A percentile compares a stretch with the other conserved stretches of the same genome.
Conservation (phyloP, 2,888 invertebrate genomes). For the Elegia similella region DNA sequence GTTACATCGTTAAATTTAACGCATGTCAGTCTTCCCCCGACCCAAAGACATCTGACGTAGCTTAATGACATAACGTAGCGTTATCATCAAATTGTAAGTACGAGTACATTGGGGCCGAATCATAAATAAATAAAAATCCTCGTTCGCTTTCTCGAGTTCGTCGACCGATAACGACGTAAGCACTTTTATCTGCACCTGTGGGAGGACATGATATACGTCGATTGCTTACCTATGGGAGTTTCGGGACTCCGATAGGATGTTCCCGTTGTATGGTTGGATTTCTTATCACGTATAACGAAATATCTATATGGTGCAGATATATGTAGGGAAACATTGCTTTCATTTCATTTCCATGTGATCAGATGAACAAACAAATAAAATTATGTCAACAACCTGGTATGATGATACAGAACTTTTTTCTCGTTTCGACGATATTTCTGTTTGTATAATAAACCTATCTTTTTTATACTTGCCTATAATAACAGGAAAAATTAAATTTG, state of each 20-base stretch:
- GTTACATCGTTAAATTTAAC: too few relatives aligned
- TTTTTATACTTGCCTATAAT: too few relatives aligned
- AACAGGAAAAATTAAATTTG: too few relatives aligned
- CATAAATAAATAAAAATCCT: conserved; percentile 3
- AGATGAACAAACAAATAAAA: too few relatives aligned
- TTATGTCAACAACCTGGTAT: too few relatives aligned
- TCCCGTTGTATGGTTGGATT: neutral
- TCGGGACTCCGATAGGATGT: neutral
- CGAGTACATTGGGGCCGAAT: neutral
- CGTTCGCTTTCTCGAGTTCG: neutral
- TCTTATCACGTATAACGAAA: neutral
- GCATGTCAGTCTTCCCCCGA: too few relatives aligned
- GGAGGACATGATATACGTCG: neutral
- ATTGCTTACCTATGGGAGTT: neutral
- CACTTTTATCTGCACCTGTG: conserved; percentile 4
- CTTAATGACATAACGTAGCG: neutral
- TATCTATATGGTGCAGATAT: too few relatives aligned
- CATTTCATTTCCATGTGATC: too few relatives aligned
- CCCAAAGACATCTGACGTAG: neutral
- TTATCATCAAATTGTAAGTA: neutral
- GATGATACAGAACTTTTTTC: too few relatives aligned
- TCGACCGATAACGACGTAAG: conserved; percentile 4
- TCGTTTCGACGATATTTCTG: too few relatives aligned
- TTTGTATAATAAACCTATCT: too few relatives aligned
- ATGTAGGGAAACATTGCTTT: too few relatives aligned